A percentile compares a stretch with the other conserved stretches of the same genome.
Evolutionary conservation across 2,888 invertebrate genomes (phyloP).

Genomic region (Orthosia incerta): DNA sequence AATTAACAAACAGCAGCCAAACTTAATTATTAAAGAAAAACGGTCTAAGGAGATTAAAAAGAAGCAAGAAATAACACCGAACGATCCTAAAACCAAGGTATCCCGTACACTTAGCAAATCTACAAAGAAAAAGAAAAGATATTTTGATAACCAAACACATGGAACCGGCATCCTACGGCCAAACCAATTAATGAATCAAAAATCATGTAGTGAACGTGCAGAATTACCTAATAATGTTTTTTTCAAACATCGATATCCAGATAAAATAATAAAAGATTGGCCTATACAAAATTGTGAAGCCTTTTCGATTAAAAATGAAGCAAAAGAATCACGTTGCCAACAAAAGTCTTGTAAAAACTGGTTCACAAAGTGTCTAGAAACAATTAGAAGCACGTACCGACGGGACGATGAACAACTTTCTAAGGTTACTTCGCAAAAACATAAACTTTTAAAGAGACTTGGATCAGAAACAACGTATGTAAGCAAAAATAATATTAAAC

Average conservation of each 20-base stretch:
- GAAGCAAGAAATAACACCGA: neutral
- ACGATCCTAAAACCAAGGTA: neutral
- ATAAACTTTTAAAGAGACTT: neutral
- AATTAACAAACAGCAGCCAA: constrained; percentile 2
- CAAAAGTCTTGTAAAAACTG: constrained; percentile 1
- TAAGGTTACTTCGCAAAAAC: neutral
- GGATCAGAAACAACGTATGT: neutral
- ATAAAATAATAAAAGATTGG: neutral
- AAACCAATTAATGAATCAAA: constrained; percentile 13
- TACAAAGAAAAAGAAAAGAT: constrained; percentile 3
- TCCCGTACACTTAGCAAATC: constrained; percentile 6
- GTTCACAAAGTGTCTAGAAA: constrained; percentile 18
- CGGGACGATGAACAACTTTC: neutral
- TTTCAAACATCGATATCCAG: constrained; percentile 3
- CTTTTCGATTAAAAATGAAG: neutral
- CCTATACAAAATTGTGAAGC: neutral
- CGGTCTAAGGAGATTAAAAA: neutral
- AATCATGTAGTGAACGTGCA: neutral
- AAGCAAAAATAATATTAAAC: neutral
- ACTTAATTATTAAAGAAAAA: neutral
- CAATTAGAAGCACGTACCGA: neutral
- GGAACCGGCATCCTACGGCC: constrained; percentile 2
- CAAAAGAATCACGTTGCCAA: neutral
- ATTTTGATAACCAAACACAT: constrained; percentile 16
- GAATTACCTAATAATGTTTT: neutral